Base-by-base conservation (phyloP, 2,797 vertebrate species). In the Molossus molossus region DNA sequence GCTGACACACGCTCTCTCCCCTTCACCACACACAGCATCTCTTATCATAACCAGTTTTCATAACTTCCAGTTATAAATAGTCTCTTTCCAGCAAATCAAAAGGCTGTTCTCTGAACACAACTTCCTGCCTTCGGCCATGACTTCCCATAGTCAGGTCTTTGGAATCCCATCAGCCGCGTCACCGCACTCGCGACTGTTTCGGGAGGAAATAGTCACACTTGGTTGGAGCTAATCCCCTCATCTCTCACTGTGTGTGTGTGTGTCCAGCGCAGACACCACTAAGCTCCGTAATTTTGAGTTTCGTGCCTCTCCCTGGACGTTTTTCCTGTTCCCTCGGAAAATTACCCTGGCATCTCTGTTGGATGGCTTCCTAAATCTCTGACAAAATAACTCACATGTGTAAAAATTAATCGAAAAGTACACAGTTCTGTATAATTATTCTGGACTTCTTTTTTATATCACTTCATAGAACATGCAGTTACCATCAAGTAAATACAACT, bases 401-500 rank as follows among this genome's bases (percentile, higher is more conserved):
- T 65, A 57, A 67, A 92, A 82, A 58, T 20, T 45, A 27, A 72
- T 25, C 40, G 1, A 65, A 65, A 86, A 27, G n/a, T 37, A 93
- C 17, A 14, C 94, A 86, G 27, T 67, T 11, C 48, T 40, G 87
- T 13, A 17, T 45, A 70, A 85, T 64, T 92, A 76, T 69, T 93
- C 50, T 37, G 20, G 76, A 27, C 17, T 21, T 11, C 27, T 89
- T 94, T 92, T 87, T 95, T 90, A 81, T 27, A 73, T 40, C 76
- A n/a, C 76, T 45, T 92, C 15, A 62, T 2, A 90, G n/a, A 85
- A 62, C 21, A 75, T 79, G 15, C 1, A 29, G 29, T 73, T 88
- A 62, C 76, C n/a, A 85, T 95, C 77, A 75, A 79, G 84, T 76
- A 93, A 77, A 94, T 79, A 50, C 93, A 70, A 67, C 11, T 37